Evolutionary conservation across 2,113 vertebrate genomes (phyloP).

Genomic region (Cyphomyrus plagiostoma): DNA sequence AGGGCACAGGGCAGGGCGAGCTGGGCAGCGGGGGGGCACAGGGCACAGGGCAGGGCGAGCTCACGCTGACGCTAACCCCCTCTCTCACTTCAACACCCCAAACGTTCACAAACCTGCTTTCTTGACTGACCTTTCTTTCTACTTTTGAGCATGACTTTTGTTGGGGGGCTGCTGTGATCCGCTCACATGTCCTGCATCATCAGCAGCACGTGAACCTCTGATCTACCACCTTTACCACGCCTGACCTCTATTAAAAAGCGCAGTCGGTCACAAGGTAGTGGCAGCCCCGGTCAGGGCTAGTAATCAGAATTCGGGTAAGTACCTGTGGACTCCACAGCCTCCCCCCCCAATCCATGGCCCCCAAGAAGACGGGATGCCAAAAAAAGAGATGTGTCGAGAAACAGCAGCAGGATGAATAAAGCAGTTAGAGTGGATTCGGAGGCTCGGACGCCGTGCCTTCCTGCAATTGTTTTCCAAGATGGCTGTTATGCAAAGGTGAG

Average conservation of each 20-base stretch:
- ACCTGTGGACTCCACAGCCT: neutral
- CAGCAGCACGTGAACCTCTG: neutral
- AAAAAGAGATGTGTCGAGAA: neutral
- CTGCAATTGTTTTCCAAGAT: conserved; percentile 89
- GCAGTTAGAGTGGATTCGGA: conserved; percentile 43
- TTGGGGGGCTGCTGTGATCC: neutral
- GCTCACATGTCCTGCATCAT: neutral
- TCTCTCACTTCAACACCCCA: neutral
- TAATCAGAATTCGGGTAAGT: neutral
- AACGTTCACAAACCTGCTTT: neutral
- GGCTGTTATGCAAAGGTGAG: conserved; percentile 80
- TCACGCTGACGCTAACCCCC: neutral
- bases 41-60: neutral
- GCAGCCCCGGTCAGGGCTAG: neutral
- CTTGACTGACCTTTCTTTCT: neutral
- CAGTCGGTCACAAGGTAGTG: neutral
- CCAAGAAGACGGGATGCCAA: neutral
- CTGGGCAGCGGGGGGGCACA: neutral
- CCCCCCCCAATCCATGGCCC: neutral
- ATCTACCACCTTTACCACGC: neutral
- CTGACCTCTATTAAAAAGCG: neutral
- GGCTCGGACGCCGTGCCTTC: conserved; percentile 82
- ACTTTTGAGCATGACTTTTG: neutral
- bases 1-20: neutral
- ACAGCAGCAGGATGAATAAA: conserved; percentile 31